A percentile compares a stretch with the other conserved stretches of the same genome.
Evolutionary conservation across 2,797 vertebrate genomes (phyloP).

Genomic region (Tachyglossus aculeatus): DNA sequence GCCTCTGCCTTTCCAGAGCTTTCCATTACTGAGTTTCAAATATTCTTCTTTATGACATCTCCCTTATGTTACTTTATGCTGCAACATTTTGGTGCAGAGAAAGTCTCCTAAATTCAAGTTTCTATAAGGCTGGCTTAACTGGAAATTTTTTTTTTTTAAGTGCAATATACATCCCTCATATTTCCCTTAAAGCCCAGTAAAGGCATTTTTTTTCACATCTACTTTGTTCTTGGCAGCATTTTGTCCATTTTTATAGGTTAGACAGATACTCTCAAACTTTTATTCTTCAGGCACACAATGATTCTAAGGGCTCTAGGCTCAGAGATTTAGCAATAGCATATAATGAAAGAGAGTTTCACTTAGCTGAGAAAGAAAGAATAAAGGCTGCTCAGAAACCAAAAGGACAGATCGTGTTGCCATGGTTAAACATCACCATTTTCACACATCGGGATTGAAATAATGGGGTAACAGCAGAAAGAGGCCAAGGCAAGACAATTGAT

Average conservation of each 20-base stretch:
- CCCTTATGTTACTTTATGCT: constrained; percentile 50
- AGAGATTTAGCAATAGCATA: background rate
- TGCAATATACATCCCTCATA: constrained; percentile 29
- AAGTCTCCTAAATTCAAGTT: constrained; percentile 43
- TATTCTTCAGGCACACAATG: background rate
- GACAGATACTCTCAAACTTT: background rate
- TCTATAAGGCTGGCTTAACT: constrained; percentile 45
- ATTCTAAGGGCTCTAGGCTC: background rate
- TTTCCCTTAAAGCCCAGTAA: constrained; percentile 20
- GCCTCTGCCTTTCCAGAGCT: constrained; percentile 27
- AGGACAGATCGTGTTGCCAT: background rate
- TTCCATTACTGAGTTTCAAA: constrained; percentile 42
- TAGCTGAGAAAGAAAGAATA: background rate
- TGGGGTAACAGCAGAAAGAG: constrained; percentile 10
- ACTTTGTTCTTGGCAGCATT: background rate
- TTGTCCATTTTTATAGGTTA: constrained; percentile 14
- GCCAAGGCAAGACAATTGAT: background rate
- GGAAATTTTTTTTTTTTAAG: constrained; percentile 37
- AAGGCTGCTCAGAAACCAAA: background rate
- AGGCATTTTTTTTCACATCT: constrained; percentile 8
- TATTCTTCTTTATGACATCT: constrained; percentile 55
- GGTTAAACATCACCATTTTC: constrained; percentile 17
- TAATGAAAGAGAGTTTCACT: constrained; percentile 1
- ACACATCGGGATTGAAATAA: constrained; percentile 19
- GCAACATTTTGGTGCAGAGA: constrained; percentile 54